Conservation (phyloP, 2,797 vertebrate genomes). For the Anguilla marmorata region DNA sequence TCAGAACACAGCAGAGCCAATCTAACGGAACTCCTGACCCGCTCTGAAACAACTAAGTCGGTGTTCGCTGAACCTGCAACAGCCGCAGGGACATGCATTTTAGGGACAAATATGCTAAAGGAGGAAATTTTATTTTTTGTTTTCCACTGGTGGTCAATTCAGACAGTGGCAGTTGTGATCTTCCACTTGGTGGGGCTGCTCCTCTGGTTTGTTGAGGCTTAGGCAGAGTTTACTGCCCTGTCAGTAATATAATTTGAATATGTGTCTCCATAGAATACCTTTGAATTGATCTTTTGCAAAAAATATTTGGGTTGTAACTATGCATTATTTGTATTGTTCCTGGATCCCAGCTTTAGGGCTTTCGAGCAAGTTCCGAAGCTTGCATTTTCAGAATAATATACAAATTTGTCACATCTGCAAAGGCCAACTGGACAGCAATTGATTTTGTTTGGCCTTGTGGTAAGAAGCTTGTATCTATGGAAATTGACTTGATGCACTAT, state of each 20-base stretch:
- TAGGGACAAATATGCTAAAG: neutral
- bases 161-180: neutral
- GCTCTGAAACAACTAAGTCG: neutral
- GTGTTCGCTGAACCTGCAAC: neutral
- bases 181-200: neutral
- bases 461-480: neutral
- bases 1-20: neutral
- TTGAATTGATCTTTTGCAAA: conserved; percentile 2
- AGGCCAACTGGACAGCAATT: neutral
- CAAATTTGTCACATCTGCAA: neutral
- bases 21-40: neutral
- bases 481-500: neutral
- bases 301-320: neutral
- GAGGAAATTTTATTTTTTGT: neutral
- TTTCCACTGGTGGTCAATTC: neutral
- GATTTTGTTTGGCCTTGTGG: neutral
- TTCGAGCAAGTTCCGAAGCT: neutral
- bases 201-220: conserved; percentile 2
- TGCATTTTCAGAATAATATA: neutral
- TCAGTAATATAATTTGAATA: neutral
- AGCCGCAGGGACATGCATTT: neutral
- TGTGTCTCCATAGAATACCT: neutral
- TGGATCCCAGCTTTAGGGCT: neutral
- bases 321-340: neutral
- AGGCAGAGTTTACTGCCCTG: neutral